Conservation (phyloP, 2,888 invertebrate genomes). For the Camponotus fellah region DNA sequence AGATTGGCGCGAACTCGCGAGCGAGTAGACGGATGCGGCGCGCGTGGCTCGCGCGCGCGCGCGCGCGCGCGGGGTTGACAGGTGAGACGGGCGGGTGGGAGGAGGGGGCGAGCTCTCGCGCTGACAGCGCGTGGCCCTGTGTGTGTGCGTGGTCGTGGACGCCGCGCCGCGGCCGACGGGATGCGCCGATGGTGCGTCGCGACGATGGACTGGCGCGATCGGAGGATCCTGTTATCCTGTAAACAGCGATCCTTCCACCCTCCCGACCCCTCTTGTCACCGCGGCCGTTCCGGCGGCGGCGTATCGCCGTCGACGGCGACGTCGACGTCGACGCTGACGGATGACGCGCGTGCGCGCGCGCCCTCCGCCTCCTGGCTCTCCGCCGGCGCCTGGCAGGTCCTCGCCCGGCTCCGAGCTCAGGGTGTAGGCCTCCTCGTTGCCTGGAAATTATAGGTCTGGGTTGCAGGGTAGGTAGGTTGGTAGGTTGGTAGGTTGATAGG, state of each 20-base stretch:
- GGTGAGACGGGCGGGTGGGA: too few relatives aligned
- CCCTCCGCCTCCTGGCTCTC: constrained; percentile 47
- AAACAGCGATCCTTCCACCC: constrained; percentile 74
- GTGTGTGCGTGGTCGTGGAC: neutral
- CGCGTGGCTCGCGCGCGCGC: constrained; percentile 34
- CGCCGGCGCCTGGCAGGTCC: constrained; percentile 51
- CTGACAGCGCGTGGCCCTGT: constrained; percentile 16
- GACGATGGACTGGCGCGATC: constrained; percentile 62
- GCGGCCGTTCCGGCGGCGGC: constrained; percentile 7
- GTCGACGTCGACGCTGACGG: constrained; percentile 49
- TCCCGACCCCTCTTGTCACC: neutral
- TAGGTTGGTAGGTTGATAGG: constrained; percentile 33
- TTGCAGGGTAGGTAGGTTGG: constrained; percentile 74
- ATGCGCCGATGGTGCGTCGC: constrained; percentile 63
- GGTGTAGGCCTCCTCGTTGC: constrained; percentile 80
- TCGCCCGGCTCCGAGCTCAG: constrained; percentile 82
- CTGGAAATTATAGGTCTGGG: constrained; percentile 79
- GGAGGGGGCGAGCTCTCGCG: neutral
- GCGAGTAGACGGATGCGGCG: neutral
- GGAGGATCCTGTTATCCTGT: constrained; percentile 79
- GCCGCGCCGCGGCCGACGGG: constrained; percentile 28
- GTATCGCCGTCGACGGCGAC: constrained; percentile 53
- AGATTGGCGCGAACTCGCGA: neutral
- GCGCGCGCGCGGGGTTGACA: too few relatives aligned
- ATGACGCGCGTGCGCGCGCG: constrained; percentile 59